Evolutionary conservation across 2,113 vertebrate species (phyloP).

Genomic region (Eira barbara): DNA sequence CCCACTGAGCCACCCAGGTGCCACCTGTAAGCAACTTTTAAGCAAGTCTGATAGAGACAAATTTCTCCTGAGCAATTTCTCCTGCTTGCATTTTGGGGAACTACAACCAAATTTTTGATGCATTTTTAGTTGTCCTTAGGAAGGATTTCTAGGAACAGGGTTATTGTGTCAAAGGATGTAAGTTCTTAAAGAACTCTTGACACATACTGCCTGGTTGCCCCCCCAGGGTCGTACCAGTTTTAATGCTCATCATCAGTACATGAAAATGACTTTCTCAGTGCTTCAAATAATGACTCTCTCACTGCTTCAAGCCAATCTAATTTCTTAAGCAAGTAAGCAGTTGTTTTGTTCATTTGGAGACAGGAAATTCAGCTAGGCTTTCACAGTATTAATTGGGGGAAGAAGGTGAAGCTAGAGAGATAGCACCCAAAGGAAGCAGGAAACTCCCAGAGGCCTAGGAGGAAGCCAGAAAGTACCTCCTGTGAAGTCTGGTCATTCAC

Average conservation of each 20-base stretch:
- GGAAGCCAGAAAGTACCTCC: background rate
- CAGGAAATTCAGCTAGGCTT: background rate
- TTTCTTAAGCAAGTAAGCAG: background rate
- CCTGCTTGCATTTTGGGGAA: background rate
- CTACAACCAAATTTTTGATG: background rate
- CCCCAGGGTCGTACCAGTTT: background rate
- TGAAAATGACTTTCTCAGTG: background rate
- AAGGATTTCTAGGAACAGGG: background rate
- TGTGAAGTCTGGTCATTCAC: background rate
- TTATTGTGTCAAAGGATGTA: background rate
- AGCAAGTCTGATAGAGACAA: background rate
- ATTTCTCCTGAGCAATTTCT: background rate
- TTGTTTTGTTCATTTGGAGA: background rate
- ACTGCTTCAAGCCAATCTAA: background rate
- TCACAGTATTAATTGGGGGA: background rate
- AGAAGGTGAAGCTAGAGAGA: background rate
- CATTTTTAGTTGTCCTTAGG: conserved; percentile 2
- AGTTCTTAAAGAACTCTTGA: background rate
- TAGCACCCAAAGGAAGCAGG: background rate
- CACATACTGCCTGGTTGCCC: background rate
- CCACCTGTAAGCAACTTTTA: conserved; percentile 6
- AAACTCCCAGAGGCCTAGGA: background rate
- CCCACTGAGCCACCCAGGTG: too few relatives aligned
- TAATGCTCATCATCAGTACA: background rate
- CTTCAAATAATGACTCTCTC: background rate